Percentiles rank a stretch among this genome's conserved stretches.
Conservation (phyloP, 2,797 vertebrate species). For the Brachyrhaphis roseni region DNA sequence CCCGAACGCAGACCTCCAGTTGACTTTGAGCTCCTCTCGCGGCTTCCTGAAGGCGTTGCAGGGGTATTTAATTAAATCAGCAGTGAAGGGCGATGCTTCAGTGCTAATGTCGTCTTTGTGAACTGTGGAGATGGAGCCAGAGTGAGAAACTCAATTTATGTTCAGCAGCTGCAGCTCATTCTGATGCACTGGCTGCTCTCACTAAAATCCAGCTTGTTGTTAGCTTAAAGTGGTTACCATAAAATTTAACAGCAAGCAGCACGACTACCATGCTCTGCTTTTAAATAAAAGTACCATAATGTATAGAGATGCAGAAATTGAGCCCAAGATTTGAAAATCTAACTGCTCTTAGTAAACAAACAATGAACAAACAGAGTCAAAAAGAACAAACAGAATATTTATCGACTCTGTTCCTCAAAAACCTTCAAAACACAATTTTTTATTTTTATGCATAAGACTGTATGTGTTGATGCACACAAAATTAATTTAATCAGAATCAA, state of each 20-base stretch:
- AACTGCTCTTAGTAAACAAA: constrained; percentile 18
- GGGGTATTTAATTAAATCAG: constrained; percentile 87
- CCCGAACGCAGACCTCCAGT: constrained; percentile 88
- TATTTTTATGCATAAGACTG: background rate
- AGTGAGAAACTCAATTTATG: constrained; percentile 54
- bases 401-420: constrained; percentile 14
- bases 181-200: constrained; percentile 38
- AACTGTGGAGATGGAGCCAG: constrained; percentile 72
- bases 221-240: constrained; percentile 52
- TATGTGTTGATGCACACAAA: background rate
- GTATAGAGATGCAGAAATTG: constrained; percentile 38
- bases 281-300: constrained; percentile 41
- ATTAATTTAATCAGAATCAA: background rate
- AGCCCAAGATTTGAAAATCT: constrained; percentile 5
- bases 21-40: constrained; percentile 87
- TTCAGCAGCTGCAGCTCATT: constrained; percentile 57
- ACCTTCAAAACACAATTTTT: background rate
- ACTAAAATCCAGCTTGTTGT: constrained; percentile 49
- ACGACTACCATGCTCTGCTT: constrained; percentile 18
- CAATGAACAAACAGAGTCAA: constrained; percentile 17
- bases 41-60: constrained; percentile 88
- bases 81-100: constrained; percentile 63
- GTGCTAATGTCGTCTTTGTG: constrained; percentile 57
- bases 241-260: constrained; percentile 42
- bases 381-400: constrained; percentile 21